Conservation (phyloP, 2,888 invertebrate species). For the Physocephala rufipes region DNA sequence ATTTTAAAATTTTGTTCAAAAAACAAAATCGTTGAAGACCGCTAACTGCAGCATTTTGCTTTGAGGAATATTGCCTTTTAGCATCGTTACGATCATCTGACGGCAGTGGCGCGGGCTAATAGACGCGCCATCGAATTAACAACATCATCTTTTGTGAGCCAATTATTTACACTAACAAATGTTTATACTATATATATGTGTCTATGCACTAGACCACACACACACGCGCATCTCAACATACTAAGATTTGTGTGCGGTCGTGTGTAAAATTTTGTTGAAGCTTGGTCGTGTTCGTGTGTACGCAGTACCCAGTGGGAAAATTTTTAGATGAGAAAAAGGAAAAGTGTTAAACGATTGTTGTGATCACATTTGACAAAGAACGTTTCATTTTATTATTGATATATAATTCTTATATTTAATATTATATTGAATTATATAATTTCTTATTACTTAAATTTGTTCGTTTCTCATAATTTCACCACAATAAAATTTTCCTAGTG, state of each 20-base stretch:
- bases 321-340: too few relatives aligned
- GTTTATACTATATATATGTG: too few relatives aligned
- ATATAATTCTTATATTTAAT: too few relatives aligned
- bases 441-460: conserved; percentile 13
- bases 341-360: too few relatives aligned
- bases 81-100: conserved; percentile 31
- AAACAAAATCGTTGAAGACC: background rate
- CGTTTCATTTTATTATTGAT: too few relatives aligned
- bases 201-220: too few relatives aligned
- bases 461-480: conserved; percentile 12
- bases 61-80: conserved; percentile 31
- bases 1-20: conserved; percentile 2
- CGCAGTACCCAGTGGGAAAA: too few relatives aligned
- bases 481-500: conserved; percentile 24
- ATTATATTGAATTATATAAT: conserved; percentile 6
- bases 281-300: too few relatives aligned
- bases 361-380: too few relatives aligned
- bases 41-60: background rate
- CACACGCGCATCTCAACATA: too few relatives aligned
- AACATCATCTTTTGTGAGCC: conserved; percentile 4
- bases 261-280: too few relatives aligned
- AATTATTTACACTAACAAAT: conserved; percentile 15
- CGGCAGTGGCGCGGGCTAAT: conserved; percentile 17
- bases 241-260: too few relatives aligned
- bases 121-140: background rate